Base-by-base conservation (phyloP, 2,797 vertebrate species). In the Sternotherus odoratus region DNA sequence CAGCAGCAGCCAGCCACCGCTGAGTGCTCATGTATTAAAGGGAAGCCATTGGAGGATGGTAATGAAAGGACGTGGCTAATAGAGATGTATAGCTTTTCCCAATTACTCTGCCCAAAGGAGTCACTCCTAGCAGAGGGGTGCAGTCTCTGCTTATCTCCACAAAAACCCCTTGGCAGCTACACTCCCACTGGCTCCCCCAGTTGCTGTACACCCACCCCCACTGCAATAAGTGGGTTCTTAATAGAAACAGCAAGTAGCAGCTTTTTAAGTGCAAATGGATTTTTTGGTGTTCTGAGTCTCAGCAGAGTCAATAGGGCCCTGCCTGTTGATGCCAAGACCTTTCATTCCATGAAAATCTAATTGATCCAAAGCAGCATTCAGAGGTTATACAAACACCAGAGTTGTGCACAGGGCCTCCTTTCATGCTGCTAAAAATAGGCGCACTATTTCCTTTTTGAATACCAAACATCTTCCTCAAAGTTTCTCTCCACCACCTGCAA, bases 401-500 rank as follows among this genome's bases (percentile, higher is more conserved):
- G 57, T 16, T 60, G 33, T 7, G 28, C 57, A 28, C 23, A 24
- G 23, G 54, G 24, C 54, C 26, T 28, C 24, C 54, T 56, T 12
- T 56, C 54, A 56, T 24, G 12, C 54, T 12, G 26, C 56, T 26
- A 28, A 28, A 17, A 86, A 92, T 21, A 24, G 39, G 43, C 17
- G 12, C 56, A 46, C 82, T 86, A 75, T 15, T 89, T 79, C 5
- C 36, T 39, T 16, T 36, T 13, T 54, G 56, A 60, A 50, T 24
- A 86, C 60, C 75, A 77, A 77, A 78, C 91, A 69, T 4, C 53
- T 36, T 87, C 80, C 79, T 87, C 10, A 57, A 83, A 86, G 1
- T n/a, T 43, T 15, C 28, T 77, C 3, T 82, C 53, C 78, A 21
- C 36, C 1, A 5, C 10, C 8, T 9, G 86, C 90, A 89, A 89